These are phyloP conservation scores for Philypnodon macrostomus DNA, from an alignment of 2,797 vertebrate species.

Conservation along the genomic window DNA sequence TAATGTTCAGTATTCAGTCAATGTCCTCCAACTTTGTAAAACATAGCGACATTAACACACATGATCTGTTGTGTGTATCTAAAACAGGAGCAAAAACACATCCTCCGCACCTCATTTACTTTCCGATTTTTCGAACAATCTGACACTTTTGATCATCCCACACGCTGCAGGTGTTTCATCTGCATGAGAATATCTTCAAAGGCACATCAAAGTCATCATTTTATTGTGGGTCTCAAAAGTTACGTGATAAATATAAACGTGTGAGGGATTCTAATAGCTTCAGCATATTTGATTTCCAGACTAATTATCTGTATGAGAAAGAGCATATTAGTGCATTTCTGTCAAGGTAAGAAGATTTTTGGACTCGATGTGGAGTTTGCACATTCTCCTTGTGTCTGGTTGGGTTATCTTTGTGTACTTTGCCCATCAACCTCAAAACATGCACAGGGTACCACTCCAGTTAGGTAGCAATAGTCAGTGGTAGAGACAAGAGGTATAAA, in stretches of 20 bases:
- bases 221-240: slow-evolving; percentile 26
- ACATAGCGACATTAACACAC: slow-evolving; percentile 7
- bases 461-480: no score
- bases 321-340: no score
- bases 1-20: no score
- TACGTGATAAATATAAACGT: slow-evolving; percentile 22
- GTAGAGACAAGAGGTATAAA: no score
- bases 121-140: slow-evolving; percentile 11
- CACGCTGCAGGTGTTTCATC: slow-evolving; percentile 41
- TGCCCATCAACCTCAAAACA: no score
- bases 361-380: no score
- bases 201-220: slow-evolving; percentile 40
- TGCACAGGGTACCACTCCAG: no score
- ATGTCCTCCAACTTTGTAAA: no score
- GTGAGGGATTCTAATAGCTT: slow-evolving; percentile 13
- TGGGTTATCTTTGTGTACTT: no score
- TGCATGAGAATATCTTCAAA: slow-evolving; percentile 41
- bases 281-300: slow-evolving; percentile 7
- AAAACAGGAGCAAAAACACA: slow-evolving; percentile 17
- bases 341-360: no score
- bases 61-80: slow-evolving; percentile 1
- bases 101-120: slow-evolving; percentile 11
- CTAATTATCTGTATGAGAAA: slow-evolving; percentile 6
- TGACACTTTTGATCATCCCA: slow-evolving; percentile 41
- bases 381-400: no score